Base-by-base conservation (phyloP, 1,140 invertebrate genomes). In the Lepidotrigona ventralis region DNA sequence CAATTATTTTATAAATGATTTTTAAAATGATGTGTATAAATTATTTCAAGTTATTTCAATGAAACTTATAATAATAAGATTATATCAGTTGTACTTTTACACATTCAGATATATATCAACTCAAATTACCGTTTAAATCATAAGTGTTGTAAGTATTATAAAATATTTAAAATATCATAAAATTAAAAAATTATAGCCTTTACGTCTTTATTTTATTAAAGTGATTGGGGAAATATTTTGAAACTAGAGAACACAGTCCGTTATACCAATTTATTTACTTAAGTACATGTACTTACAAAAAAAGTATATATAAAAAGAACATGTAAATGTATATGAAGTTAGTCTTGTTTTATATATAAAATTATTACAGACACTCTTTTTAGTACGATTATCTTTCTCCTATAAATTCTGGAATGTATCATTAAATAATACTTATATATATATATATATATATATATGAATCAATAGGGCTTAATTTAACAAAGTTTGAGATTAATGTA, bases 281-380 rank as follows among this genome's bases (percentile, higher is more conserved):
- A 88, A 74, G 33, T 79, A 26, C 86, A 72, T 85, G 86, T 88
- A 85, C 85, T 84, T 88, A 85, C n/a, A 39, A 83, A 78, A 82
- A n/a, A 51, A 84, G 68, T 54, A 71, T 70, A 29, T 77, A 79
- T 75, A 69, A 60, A 63, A 70, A 53, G 71, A 53, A 71, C 54
- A 84, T 78, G 66, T 64, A 84, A 75, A 75, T 73, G 69, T 74
- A 82, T 51, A 66, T 79, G 68, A 53, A 82, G 29, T 80, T 33
- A 75, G 60, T 73, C 46, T 66, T 39, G 29, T 76, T 81, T 54
- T 69, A 56, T 71, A 73, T 39, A 69, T 79, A 79, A 79, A n/a
- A 21, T 73, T 56, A 66, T 73, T 51, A 21, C 26, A 66, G 33
- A 60, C 54, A 46, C 66, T 79, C 19, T 63, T n/a, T 56, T 23